Evolutionary conservation across 2,797 vertebrate species (phyloP).

Genomic region (Hirundo rustica): DNA sequence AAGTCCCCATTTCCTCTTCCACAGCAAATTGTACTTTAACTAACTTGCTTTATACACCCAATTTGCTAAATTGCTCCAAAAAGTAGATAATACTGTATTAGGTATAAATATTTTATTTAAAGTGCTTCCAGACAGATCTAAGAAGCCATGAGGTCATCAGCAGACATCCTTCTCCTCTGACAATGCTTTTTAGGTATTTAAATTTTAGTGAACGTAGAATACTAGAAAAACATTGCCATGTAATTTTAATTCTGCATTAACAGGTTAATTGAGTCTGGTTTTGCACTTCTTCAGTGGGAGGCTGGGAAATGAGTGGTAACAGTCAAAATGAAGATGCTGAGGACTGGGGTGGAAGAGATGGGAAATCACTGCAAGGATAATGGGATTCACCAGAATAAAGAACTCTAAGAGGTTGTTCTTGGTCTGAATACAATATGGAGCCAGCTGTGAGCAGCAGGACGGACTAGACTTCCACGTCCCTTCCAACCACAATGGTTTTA

Average conservation of each 20-base stretch:
- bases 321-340: neutral
- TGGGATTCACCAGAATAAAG: neutral
- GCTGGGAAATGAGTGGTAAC: neutral
- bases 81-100: neutral
- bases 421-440: neutral
- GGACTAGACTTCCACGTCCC: neutral
- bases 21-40: neutral
- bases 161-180: neutral
- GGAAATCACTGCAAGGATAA: neutral
- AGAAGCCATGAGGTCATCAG: neutral
- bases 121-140: neutral
- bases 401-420: neutral
- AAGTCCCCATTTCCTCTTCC: neutral
- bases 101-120: neutral
- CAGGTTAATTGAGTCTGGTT: neutral
- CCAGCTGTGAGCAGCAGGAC: neutral
- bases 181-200: neutral
- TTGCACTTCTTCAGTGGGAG: neutral
- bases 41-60: neutral
- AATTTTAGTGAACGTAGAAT: neutral
- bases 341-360: accelerated
- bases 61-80: neutral
- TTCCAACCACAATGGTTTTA: neutral
- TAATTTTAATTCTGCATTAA: neutral
- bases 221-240: neutral